Evolutionary conservation across 1,140 invertebrate genomes (phyloP).

Genomic region (Melipona quadrifasciata): DNA sequence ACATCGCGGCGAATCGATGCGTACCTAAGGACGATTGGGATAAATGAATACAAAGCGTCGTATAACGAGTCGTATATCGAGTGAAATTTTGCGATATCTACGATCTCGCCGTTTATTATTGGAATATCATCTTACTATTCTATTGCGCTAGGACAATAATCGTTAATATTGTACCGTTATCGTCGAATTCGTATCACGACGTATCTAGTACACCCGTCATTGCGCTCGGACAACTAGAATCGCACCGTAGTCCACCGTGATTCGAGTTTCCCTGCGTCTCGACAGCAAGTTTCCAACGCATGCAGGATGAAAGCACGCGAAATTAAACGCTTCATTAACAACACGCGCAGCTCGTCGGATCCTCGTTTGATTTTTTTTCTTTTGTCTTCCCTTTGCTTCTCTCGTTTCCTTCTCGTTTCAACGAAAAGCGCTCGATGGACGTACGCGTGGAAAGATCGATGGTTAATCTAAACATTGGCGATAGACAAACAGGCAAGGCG

Average conservation of each 20-base stretch:
- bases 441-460: background rate
- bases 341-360: background rate
- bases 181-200: constrained; percentile 64
- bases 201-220: constrained; percentile 67
- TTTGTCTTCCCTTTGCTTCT: too few species aligned
- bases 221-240: constrained; percentile 49
- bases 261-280: constrained; percentile 25
- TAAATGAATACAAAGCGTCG: constrained; percentile 38
- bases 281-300: constrained; percentile 20
- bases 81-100: constrained; percentile 72
- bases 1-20: background rate
- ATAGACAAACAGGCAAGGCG: constrained; percentile 14
- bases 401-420: background rate
- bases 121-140: constrained; percentile 71
- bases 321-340: constrained; percentile 15
- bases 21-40: background rate
- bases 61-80: constrained; percentile 47
- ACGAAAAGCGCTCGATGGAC: constrained; percentile 1
- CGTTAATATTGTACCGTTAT: constrained; percentile 75
- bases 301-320: constrained; percentile 56
- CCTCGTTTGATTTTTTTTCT: background rate
- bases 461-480: background rate
- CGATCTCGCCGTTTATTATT: constrained; percentile 75
- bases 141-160: constrained; percentile 76
- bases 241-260: constrained; percentile 40